phyloP scores from a whole-genome alignment of 2,888 invertebrate species.

The Pyrochroa serraticornis region DNA sequence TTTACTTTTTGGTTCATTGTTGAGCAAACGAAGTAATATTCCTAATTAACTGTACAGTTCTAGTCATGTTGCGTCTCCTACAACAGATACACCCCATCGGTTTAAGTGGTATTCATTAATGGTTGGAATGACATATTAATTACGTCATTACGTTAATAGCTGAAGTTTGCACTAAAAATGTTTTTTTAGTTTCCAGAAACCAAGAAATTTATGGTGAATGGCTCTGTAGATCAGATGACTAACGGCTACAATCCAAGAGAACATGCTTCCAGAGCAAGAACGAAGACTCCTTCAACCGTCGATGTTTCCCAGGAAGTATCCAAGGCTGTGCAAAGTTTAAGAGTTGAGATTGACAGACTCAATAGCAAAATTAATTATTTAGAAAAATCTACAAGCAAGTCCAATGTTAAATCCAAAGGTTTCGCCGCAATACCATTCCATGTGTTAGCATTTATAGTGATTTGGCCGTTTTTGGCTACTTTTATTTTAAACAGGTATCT shows the following conservation, averaged over 20 bases:
- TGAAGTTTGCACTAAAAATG: slow-evolving; percentile 7
- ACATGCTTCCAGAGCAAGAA: slow-evolving; percentile 48
- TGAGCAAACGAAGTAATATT: too few relatives aligned
- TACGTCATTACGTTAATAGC: slow-evolving; percentile 3
- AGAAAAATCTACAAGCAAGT: slow-evolving; percentile 45
- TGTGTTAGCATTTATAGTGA: slow-evolving; percentile 64
- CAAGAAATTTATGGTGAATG: slow-evolving; percentile 28
- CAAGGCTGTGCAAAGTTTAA: slow-evolving; percentile 59
- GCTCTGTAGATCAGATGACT: slow-evolving; percentile 22
- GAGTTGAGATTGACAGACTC: slow-evolving; percentile 59
- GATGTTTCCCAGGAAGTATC: slow-evolving; percentile 61
- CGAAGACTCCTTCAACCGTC: slow-evolving; percentile 36
- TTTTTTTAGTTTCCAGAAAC: slow-evolving; percentile 48
- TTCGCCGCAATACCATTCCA: slow-evolving; percentile 51
- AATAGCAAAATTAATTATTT: slow-evolving; percentile 56
- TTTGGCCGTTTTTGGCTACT: slow-evolving; percentile 71
- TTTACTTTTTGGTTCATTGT: too few relatives aligned
- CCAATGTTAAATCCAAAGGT: slow-evolving; percentile 30
- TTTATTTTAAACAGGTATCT: slow-evolving; percentile 50
- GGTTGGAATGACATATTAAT: too few relatives aligned
- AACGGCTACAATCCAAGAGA: slow-evolving; percentile 38
- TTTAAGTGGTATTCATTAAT: too few relatives aligned
- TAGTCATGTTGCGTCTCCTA: too few relatives aligned
- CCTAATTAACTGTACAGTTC: too few relatives aligned
- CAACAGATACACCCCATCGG: too few relatives aligned